Base-by-base conservation (phyloP, 2,888 invertebrate species). In the Lomographa bimaculata region DNA sequence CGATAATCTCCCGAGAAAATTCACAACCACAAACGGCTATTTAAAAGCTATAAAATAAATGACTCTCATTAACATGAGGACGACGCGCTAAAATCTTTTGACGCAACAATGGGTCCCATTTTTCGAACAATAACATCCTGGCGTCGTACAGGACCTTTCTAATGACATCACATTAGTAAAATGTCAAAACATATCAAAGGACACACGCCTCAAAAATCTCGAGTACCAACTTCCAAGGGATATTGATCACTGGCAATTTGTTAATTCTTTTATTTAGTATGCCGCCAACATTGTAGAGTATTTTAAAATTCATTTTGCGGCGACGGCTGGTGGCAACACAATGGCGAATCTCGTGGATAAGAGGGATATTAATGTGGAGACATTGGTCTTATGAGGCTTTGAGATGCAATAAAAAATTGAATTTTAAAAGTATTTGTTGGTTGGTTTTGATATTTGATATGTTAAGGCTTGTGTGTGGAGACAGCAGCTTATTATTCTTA, bases 181-280 rank as follows among this genome's bases (percentile, higher is more conserved):
- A 77, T 83, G 87, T 87, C 89, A 86, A 76, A 89, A 89, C 86
- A 89, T 68, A 80, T 84, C 81, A 85, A 84, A 83, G 75, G 71
- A 81, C 79, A 76, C 74, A 70, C 73, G 65, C 68, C 62, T 64
- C 57, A 69, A 66, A 60, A 57, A 59, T 70, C 71, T 71, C 56
- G 60, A 78, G 70, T 58, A 64, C 65, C 61, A 58, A 62, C 65
- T 71, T 67, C 60, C 58, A 54, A 72, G 68, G 48, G 66, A 73
- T 84, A 87, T 85, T 82, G 78, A 89, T 89, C 65, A 76, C 65
- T 38, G 54, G 79, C 70, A 71, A 89, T 87, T 86, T 85, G 84
- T 89, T 79, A 70, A 70, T 74, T 74, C 80, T 75, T 85, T 81
- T 64, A 75, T 60, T 56, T 60, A 60, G 59, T 58, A 60, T 50